phyloP scores from a whole-genome alignment of 2,888 invertebrate species.

The Byasa hedistus region DNA sequence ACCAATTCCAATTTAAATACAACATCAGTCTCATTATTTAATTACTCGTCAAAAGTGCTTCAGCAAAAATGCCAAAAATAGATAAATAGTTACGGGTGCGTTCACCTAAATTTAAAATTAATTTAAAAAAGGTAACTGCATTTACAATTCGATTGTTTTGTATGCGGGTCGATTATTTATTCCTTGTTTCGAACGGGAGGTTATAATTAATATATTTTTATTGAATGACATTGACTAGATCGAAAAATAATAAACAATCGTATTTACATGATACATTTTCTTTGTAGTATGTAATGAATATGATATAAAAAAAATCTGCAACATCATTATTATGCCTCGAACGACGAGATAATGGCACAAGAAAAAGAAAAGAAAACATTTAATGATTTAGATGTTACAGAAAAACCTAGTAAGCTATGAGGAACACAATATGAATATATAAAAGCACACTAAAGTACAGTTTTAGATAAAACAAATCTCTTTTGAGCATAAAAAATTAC shows the following conservation, averaged over 20 bases:
- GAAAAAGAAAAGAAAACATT: constrained; percentile 8
- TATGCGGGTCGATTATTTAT: constrained; percentile 1
- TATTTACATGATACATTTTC: constrained; percentile 33
- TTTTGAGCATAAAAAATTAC: neutral
- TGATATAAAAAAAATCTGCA: neutral
- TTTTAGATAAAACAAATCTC: neutral
- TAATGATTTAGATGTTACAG: neutral
- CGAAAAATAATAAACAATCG: constrained; percentile 35
- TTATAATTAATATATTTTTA: constrained; percentile 2
- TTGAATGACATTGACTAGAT: constrained; percentile 52
- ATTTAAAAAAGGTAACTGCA: constrained; percentile 45
- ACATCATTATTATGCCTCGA: neutral
- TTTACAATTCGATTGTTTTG: constrained; percentile 28
- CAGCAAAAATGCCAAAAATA: constrained; percentile 35
- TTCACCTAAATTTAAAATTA: constrained; percentile 45
- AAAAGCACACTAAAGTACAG: neutral
- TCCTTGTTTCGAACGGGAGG: constrained; percentile 10
- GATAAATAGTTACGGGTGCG: constrained; percentile 28
- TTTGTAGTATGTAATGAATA: constrained; percentile 3
- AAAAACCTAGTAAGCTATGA: neutral
- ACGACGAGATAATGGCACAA: constrained; percentile 23
- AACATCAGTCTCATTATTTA: constrained; percentile 67
- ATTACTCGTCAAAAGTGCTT: constrained; percentile 42
- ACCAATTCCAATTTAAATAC: constrained; percentile 53
- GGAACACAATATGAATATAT: neutral